Conservation (phyloP, 2,797 vertebrate species). For the Silurus lanzhouensis region DNA sequence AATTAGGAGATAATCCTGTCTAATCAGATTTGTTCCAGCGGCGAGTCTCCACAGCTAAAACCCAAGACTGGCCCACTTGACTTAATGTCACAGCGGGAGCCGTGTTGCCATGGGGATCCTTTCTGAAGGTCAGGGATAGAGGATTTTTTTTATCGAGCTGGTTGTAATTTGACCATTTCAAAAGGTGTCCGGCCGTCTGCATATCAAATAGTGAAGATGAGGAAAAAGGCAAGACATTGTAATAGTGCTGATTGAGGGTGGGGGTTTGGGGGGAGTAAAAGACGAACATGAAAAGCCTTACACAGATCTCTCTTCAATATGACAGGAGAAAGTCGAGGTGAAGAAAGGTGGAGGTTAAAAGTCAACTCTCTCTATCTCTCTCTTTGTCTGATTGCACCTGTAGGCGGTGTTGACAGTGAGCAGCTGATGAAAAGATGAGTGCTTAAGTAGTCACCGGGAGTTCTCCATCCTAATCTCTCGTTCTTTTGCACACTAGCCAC, state of each 20-base stretch:
- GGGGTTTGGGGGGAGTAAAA: background rate
- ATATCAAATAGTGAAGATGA: constrained; percentile 54
- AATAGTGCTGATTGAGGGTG: constrained; percentile 19
- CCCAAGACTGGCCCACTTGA: constrained; percentile 67
- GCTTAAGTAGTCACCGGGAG: constrained; percentile 55
- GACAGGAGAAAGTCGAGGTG: constrained; percentile 61
- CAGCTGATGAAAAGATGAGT: constrained; percentile 56
- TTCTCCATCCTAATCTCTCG: constrained; percentile 47
- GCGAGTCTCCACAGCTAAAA: constrained; percentile 52
- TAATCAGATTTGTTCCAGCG: constrained; percentile 76
- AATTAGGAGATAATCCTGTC: constrained; percentile 78
- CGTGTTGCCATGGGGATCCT: constrained; percentile 70
- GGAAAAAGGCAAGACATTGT: constrained; percentile 26
- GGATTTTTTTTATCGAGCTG: constrained; percentile 38
- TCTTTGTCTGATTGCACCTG: constrained; percentile 56
- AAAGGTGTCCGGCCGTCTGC: constrained; percentile 50
- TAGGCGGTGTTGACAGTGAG: constrained; percentile 49
- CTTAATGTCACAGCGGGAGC: constrained; percentile 65
- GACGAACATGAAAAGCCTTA: constrained; percentile 48
- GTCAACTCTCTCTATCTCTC: constrained; percentile 37
- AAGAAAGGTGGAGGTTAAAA: constrained; percentile 54
- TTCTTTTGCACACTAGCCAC: constrained; percentile 35
- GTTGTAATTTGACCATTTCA: constrained; percentile 58
- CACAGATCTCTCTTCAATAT: constrained; percentile 61
- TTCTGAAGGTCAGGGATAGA: constrained; percentile 68